Percentiles rank a stretch among this genome's conserved stretches.
Evolutionary conservation across 2,888 invertebrate species (phyloP).

Genomic region (Eilema sororculum): DNA sequence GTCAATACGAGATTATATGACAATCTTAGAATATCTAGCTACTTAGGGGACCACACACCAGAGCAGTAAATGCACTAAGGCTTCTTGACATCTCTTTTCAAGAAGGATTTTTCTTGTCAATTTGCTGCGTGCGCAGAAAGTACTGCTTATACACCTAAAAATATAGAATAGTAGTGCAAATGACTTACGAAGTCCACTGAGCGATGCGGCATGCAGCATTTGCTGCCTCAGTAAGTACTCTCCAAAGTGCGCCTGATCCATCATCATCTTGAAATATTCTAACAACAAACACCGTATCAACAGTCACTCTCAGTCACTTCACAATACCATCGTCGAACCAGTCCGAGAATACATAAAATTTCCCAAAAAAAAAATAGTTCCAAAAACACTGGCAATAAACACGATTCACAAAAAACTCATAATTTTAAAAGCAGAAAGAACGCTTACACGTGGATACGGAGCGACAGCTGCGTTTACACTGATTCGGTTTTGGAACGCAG

Average conservation of each 20-base stretch:
- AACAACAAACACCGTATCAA: constrained; percentile 53
- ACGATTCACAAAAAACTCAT: constrained; percentile 73
- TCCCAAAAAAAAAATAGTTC: constrained; percentile 42
- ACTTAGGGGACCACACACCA: background rate
- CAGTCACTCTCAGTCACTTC: constrained; percentile 69
- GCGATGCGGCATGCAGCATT: constrained; percentile 82
- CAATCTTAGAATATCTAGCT: background rate
- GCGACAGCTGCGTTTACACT: constrained; percentile 82
- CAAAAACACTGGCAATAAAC: constrained; percentile 52
- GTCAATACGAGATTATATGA: background rate
- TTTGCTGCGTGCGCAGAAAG: no score
- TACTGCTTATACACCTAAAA: background rate
- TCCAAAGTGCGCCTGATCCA: constrained; percentile 84
- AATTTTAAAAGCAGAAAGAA: constrained; percentile 61
- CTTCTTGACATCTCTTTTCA: no score
- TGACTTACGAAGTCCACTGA: constrained; percentile 81
- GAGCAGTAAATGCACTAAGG: no score
- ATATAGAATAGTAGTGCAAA: background rate
- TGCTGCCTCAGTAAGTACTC: constrained; percentile 84
- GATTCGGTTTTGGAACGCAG: constrained; percentile 64
- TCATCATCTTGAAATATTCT: constrained; percentile 73
- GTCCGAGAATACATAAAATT: constrained; percentile 53
- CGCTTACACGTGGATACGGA: constrained; percentile 66
- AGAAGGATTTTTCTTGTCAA: no score
- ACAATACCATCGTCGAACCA: constrained; percentile 69